Evolutionary conservation across 2,113 vertebrate genomes (phyloP).

Genomic region (Gallinago media): DNA sequence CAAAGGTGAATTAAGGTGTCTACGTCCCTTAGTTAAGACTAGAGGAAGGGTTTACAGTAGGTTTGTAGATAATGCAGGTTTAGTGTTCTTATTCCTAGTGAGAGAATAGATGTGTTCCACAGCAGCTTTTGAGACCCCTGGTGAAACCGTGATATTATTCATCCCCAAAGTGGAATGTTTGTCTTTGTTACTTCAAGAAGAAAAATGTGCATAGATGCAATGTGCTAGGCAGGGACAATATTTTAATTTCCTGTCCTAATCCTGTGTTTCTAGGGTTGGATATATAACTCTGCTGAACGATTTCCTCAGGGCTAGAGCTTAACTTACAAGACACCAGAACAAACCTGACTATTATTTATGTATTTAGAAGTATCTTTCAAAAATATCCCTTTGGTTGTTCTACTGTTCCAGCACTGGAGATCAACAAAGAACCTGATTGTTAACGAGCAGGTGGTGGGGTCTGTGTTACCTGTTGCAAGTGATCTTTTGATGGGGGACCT

Average conservation of each 20-base stretch:
- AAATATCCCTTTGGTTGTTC: neutral
- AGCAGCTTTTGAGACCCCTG: neutral
- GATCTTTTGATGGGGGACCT: neutral
- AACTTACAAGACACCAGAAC: neutral
- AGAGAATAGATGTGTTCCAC: neutral
- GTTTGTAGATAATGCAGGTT: neutral
- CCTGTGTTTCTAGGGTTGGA: neutral
- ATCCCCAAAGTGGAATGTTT: neutral
- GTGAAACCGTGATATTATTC: neutral
- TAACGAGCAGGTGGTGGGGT: neutral
- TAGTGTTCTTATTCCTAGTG: neutral
- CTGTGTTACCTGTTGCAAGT: neutral
- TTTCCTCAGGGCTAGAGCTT: neutral
- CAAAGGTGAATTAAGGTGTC: neutral
- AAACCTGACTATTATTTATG: neutral
- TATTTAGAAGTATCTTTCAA: neutral
- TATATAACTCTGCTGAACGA: neutral
- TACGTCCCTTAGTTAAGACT: neutral
- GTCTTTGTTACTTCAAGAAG: neutral
- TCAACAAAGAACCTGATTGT: neutral
- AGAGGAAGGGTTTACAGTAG: neutral
- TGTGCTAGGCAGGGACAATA: neutral
- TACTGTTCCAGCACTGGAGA: neutral
- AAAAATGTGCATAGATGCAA: neutral
- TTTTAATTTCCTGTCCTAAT: slow-evolving; percentile 1